These are phyloP conservation scores for Boloria euphrosyne DNA, from an alignment of 2,888 invertebrate genomes.

Conservation along the genomic window DNA sequence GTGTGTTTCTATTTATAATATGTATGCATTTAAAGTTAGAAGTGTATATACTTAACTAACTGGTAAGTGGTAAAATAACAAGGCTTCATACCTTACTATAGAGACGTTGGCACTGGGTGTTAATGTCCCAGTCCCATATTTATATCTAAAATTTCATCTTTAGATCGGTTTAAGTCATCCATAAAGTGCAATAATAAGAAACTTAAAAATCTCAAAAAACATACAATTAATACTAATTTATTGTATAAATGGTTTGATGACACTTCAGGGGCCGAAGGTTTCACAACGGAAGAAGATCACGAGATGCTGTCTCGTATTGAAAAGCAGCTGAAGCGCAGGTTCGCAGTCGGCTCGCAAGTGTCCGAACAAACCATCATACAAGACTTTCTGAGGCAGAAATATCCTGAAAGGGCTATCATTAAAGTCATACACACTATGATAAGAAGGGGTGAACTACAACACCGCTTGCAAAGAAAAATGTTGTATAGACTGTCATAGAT, in stretches of 20 bases:
- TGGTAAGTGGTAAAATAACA: too few relatives aligned
- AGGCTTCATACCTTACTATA: too few relatives aligned
- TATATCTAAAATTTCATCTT: neutral
- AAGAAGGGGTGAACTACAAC: slow-evolving; percentile 96
- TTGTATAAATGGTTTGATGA: neutral
- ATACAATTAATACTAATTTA: too few relatives aligned
- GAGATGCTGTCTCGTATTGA: slow-evolving; percentile 95
- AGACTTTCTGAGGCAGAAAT: slow-evolving; percentile 92
- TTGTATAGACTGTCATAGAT: slow-evolving; percentile 92
- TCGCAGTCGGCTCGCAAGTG: slow-evolving; percentile 97
- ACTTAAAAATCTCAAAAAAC: too few relatives aligned
- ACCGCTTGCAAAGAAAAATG: slow-evolving; percentile 98
- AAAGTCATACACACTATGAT: slow-evolving; percentile 98
- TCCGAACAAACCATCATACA: slow-evolving; percentile 96
- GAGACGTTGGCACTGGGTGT: too few relatives aligned
- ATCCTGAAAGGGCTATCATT: slow-evolving; percentile 91
- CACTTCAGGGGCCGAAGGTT: slow-evolving; percentile 95
- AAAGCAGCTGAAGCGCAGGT: slow-evolving; percentile 95
- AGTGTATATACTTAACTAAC: too few relatives aligned
- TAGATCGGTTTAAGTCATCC: too few relatives aligned
- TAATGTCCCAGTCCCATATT: too few relatives aligned
- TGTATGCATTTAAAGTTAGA: too few relatives aligned
- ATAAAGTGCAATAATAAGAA: too few relatives aligned
- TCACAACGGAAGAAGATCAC: slow-evolving; percentile 96
- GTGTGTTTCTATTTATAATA: too few relatives aligned